These are phyloP conservation scores for Crossocerus cetratus DNA, from an alignment of 2,888 invertebrate genomes.

Conservation along the genomic window DNA sequence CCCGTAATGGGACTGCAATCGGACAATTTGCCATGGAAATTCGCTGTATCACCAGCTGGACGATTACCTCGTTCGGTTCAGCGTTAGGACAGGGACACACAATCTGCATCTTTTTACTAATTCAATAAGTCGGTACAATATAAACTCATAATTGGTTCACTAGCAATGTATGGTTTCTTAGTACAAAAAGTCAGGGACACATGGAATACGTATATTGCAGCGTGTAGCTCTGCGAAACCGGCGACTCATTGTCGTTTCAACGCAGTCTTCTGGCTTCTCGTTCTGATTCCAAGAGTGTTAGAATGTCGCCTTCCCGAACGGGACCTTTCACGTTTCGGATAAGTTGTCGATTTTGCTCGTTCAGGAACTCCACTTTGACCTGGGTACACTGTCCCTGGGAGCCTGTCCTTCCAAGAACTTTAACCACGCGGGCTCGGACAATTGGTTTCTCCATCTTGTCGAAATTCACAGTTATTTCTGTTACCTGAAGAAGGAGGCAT, in stretches of 20 bases:
- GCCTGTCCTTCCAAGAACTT: slow-evolving; percentile 98
- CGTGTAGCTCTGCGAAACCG: no score
- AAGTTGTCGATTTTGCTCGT: slow-evolving; percentile 97
- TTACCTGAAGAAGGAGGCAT: neutral
- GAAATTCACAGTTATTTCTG: neutral
- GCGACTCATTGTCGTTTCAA: slow-evolving; percentile 74
- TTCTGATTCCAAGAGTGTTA: slow-evolving; percentile 98
- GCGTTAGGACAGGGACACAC: no score
- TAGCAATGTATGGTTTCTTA: no score
- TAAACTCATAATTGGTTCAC: no score
- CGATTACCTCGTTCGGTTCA: no score
- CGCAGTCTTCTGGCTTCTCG: slow-evolving; percentile 99
- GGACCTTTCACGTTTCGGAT: slow-evolving; percentile 99
- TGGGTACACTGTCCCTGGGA: slow-evolving; percentile 99
- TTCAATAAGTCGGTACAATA: no score
- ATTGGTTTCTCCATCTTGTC: slow-evolving; percentile 88
- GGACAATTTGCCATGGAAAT: no score
- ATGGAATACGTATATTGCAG: no score
- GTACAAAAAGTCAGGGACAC: no score
- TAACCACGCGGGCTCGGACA: slow-evolving; percentile 94
- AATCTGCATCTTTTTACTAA: no score
- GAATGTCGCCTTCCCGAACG: slow-evolving; percentile 98
- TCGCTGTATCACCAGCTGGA: no score
- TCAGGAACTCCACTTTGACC: slow-evolving; percentile 98
- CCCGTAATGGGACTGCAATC: no score